Conservation (phyloP, 2,113 vertebrate genomes). For the Speoplatyrhinus poulsoni region DNA sequence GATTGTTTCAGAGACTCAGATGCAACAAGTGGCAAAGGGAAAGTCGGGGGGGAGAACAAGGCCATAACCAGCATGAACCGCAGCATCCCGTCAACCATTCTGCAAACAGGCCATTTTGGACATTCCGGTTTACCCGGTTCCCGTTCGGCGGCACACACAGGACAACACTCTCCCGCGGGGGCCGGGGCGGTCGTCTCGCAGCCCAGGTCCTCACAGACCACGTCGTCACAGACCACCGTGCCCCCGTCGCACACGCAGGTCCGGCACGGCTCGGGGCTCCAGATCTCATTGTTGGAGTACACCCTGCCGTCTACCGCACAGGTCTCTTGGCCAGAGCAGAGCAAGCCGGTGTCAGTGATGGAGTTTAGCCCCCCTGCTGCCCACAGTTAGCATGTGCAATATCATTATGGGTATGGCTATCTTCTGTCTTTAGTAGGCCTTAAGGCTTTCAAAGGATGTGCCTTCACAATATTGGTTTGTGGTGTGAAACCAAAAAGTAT, state of each 20-base stretch:
- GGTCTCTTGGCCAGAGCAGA: too few species aligned
- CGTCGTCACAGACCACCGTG: constrained; percentile 33
- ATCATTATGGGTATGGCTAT: too few species aligned
- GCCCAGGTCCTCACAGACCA: constrained; percentile 51
- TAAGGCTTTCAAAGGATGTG: too few species aligned
- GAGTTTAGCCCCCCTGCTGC: too few species aligned
- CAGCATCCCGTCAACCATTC: constrained; percentile 16
- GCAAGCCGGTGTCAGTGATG: too few species aligned
- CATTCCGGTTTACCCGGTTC: not conserved
- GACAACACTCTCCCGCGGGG: constrained; percentile 63
- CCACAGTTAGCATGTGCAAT: too few species aligned
- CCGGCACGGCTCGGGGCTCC: constrained; percentile 54
- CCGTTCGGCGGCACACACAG: constrained; percentile 38
- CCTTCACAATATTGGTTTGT: too few species aligned
- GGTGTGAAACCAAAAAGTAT: too few species aligned
- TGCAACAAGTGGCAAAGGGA: not conserved
- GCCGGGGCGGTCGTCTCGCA: constrained; percentile 34
- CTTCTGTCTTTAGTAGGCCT: too few species aligned
- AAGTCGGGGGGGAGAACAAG: not conserved
- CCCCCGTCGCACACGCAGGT: constrained; percentile 55
- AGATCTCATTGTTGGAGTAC: constrained; percentile 52
- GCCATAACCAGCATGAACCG: too few species aligned
- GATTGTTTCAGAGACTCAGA: constrained; percentile 2
- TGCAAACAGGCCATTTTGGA: not conserved
- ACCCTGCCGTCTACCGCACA: constrained; percentile 50